Percentiles rank a stretch among this genome's conserved stretches.
These are phyloP conservation scores for Pelobates fuscus DNA, from an alignment of 2,113 vertebrate genomes.

Conservation along the genomic window DNA sequence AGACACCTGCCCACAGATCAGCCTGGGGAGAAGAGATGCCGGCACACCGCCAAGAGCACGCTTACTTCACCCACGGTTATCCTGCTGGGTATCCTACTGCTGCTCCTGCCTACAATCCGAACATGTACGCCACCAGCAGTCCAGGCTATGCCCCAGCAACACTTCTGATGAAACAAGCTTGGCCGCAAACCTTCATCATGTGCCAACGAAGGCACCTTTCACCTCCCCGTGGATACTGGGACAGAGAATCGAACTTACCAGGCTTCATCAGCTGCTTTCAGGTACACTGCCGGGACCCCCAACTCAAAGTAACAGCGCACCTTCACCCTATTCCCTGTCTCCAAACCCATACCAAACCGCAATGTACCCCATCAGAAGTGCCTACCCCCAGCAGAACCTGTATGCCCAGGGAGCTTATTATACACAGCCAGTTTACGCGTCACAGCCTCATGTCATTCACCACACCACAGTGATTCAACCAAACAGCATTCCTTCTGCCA, in stretches of 20 bases:
- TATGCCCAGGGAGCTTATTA: constrained; percentile 98
- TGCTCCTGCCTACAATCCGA: constrained; percentile 92
- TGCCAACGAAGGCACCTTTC: too few species aligned
- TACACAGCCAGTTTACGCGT: constrained; percentile 94
- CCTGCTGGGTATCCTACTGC: constrained; percentile 91
- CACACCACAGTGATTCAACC: constrained; percentile 99
- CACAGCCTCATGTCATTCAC: constrained; percentile 98
- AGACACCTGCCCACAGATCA: too few species aligned
- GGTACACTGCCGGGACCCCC: constrained; percentile 95
- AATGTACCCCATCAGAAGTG: constrained; percentile 99
- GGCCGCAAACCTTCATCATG: constrained; percentile 86
- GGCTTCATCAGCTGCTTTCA: too few species aligned
- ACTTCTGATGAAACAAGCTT: constrained; percentile 92
- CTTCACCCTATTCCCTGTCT: constrained; percentile 93
- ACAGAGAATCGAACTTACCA: too few species aligned
- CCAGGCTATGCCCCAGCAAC: constrained; percentile 96
- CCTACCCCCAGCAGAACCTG: constrained; percentile 97
- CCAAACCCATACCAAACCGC: constrained; percentile 94
- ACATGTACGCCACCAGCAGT: constrained; percentile 93
- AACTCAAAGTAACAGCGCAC: constrained; percentile 91
- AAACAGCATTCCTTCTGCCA: constrained; percentile 97
- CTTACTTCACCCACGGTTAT: constrained; percentile 79
- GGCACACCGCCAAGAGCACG: too few species aligned
- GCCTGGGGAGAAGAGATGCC: too few species aligned
- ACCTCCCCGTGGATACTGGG: too few species aligned